These are phyloP conservation scores for Saguinus oedipus DNA, from an alignment of 2,797 vertebrate genomes.

Conservation along the genomic window DNA sequence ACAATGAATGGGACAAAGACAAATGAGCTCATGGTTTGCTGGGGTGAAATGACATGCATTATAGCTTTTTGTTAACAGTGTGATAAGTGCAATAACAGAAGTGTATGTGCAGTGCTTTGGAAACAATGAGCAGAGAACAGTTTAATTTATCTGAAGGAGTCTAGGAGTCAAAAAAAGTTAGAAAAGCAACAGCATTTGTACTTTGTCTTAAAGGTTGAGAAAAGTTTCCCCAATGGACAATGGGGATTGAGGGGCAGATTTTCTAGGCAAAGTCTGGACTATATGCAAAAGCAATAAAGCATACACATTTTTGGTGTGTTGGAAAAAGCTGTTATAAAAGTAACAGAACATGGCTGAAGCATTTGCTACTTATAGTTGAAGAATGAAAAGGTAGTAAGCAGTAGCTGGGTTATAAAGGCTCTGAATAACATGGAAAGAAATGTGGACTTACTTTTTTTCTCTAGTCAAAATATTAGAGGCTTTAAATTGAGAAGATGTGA, in stretches of 20 bases:
- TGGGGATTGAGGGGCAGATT: background rate
- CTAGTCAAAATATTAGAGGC: background rate
- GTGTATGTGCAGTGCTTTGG: background rate
- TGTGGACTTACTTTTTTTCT: background rate
- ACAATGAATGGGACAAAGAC: constrained; percentile 56
- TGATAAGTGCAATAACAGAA: background rate
- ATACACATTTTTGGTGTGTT: background rate
- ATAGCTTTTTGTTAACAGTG: constrained; percentile 34
- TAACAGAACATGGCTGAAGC: background rate
- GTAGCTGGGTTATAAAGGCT: background rate
- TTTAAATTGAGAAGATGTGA: background rate
- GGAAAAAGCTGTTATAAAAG: background rate
- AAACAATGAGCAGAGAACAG: constrained; percentile 27
- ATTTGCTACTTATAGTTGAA: background rate
- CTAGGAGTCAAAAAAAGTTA: background rate
- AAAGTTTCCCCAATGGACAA: background rate
- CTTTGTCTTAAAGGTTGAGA: background rate
- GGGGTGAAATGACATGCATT: background rate
- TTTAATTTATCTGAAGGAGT: background rate
- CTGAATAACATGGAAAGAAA: background rate
- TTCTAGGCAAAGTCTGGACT: background rate
- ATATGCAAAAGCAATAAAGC: background rate
- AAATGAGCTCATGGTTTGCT: constrained; percentile 28
- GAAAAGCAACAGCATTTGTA: background rate
- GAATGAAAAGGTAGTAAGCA: background rate